These are phyloP conservation scores for Clarias platycephalus DNA, from an alignment of 2,797 vertebrate genomes.

Conservation along the genomic window DNA sequence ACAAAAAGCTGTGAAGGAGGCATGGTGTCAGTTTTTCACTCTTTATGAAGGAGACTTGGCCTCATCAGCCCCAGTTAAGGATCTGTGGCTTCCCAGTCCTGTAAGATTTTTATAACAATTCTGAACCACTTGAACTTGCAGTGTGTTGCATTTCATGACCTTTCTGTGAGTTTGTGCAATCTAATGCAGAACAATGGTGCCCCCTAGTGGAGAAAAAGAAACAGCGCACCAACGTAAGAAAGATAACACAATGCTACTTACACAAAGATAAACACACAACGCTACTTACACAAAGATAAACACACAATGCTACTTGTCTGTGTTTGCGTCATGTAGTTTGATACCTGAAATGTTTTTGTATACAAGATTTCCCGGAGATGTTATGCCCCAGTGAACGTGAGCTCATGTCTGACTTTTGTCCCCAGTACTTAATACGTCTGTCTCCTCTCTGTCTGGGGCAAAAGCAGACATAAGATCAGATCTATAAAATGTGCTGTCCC, in stretches of 20 bases:
- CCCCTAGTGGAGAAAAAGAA: slow-evolving; percentile 18
- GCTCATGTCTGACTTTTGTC: slow-evolving; percentile 27
- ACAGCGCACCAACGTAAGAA: not conserved
- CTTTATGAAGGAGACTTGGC: not conserved
- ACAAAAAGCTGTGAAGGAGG: not conserved
- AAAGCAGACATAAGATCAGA: slow-evolving; percentile 8
- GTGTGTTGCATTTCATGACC: not conserved
- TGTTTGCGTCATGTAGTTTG: not conserved
- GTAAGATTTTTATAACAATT: not conserved
- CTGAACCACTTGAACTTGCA: not conserved
- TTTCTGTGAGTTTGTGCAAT: not conserved
- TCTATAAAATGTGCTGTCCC: not conserved
- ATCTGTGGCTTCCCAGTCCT: not conserved
- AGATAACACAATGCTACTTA: not conserved
- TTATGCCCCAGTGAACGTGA: not conserved
- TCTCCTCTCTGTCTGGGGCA: slow-evolving; percentile 6
- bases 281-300: not conserved
- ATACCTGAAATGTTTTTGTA: not conserved
- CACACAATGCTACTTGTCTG: not conserved
- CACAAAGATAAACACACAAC: not conserved
- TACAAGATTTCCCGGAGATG: not conserved
- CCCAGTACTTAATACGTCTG: not conserved
- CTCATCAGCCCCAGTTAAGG: not conserved
- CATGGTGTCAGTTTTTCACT: not conserved
- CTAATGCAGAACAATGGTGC: not conserved